Evolutionary conservation across 2,797 vertebrate genomes (phyloP).

Genomic region (Hafferia zeledoni): DNA sequence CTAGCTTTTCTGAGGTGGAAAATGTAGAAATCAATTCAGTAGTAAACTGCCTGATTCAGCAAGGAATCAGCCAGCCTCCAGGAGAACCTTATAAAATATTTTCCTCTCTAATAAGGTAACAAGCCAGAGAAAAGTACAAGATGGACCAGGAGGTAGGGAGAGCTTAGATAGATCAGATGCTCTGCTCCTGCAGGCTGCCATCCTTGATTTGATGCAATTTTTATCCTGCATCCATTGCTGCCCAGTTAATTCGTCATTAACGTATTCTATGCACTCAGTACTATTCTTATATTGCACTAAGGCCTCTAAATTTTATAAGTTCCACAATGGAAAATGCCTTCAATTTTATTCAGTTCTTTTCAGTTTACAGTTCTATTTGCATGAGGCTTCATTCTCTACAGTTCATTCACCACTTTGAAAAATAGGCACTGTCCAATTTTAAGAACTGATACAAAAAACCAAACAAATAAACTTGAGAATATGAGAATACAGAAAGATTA

Average conservation of each 20-base stretch:
- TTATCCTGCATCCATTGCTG: background rate
- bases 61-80: background rate
- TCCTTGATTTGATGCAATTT: constrained; percentile 1
- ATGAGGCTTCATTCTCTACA: background rate
- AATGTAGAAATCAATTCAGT: constrained; percentile 40
- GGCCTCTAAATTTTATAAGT: background rate
- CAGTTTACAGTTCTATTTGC: background rate
- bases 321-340: background rate
- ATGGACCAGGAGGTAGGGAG: background rate
- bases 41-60: constrained; percentile 57
- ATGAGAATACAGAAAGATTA: background rate
- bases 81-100: constrained; percentile 22
- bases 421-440: background rate
- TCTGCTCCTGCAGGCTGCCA: background rate
- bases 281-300: background rate
- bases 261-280: background rate
- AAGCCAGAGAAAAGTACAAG: background rate
- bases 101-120: constrained; percentile 41
- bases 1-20: constrained; percentile 37
- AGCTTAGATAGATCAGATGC: constrained; percentile 9
- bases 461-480: background rate
- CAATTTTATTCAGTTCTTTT: background rate
- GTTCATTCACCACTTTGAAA: constrained; percentile 9
- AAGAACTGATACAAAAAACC: background rate
- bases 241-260: constrained; percentile 14